Evolutionary conservation across 1,140 invertebrate species (phyloP).

Genomic region (Copidosoma floridanum): DNA sequence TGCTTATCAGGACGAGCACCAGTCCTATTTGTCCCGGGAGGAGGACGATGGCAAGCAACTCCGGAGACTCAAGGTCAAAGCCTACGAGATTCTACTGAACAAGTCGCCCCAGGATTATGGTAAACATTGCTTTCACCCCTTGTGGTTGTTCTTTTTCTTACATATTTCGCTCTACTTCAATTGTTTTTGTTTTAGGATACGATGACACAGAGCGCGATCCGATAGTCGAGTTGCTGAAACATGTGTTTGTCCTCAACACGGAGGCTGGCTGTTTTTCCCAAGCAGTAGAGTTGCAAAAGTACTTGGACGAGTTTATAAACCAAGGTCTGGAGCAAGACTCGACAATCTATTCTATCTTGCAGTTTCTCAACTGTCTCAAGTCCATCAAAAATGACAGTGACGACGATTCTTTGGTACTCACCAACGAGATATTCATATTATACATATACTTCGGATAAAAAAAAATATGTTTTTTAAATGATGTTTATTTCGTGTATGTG

Average conservation of each 20-base stretch:
- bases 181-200: not conserved
- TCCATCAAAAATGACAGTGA: constrained; percentile 32
- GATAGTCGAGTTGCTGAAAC: constrained; percentile 44
- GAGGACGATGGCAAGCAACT: constrained; percentile 29
- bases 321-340: constrained; percentile 22
- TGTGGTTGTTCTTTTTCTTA: not conserved
- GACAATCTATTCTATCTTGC: constrained; percentile 32
- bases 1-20: constrained; percentile 21
- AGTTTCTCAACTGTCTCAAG: constrained; percentile 44
- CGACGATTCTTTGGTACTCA: constrained; percentile 32
- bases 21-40: no score
- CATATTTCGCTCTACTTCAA: constrained; percentile 2
- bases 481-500: no score
- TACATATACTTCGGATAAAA: no score
- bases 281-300: constrained; percentile 40
- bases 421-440: no score
- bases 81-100: constrained; percentile 49
- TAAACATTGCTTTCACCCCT: not conserved
- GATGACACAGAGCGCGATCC: constrained; percentile 38
- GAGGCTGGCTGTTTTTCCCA: constrained; percentile 29
- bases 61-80: constrained; percentile 35
- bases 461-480: no score
- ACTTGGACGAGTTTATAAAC: constrained; percentile 32
- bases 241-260: constrained; percentile 41
- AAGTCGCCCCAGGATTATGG: constrained; percentile 25